phyloP scores from a whole-genome alignment of 2,797 vertebrate species.

The Steatocranus sp. region DNA sequence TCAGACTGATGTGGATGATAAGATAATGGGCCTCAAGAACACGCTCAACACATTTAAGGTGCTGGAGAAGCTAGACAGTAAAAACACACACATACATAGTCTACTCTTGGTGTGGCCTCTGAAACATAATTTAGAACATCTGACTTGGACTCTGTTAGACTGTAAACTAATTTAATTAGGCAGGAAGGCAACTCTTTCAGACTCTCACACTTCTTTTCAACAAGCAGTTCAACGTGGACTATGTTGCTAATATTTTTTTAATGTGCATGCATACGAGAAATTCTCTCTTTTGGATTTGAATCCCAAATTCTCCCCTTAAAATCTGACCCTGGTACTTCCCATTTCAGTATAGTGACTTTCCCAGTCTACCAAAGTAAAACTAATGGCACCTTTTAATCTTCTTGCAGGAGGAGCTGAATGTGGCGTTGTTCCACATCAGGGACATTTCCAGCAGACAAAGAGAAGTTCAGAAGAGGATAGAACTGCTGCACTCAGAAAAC shows the following conservation, averaged over 20 bases:
- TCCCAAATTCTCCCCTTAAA: not conserved
- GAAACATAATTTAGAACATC: slow-evolving; percentile 36
- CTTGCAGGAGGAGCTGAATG: slow-evolving; percentile 87
- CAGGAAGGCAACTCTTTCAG: not conserved
- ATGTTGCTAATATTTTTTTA: not conserved
- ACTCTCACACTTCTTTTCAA: not conserved
- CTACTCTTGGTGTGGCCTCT: not conserved
- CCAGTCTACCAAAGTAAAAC: not conserved
- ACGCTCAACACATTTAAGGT: slow-evolving; percentile 94
- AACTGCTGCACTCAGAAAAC: slow-evolving; percentile 82
- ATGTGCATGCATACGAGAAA: not conserved
- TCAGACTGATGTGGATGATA: slow-evolving; percentile 87
- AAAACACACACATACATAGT: not conserved
- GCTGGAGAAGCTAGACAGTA: not conserved
- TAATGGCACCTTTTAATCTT: not conserved
- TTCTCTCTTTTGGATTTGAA: not conserved
- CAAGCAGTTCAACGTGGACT: not conserved
- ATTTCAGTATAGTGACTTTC: not conserved
- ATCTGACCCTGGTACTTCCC: not conserved
- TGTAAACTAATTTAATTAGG: slow-evolving; percentile 23
- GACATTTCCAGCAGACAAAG: slow-evolving; percentile 86
- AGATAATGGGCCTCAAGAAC: slow-evolving; percentile 91
- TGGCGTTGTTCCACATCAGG: slow-evolving; percentile 85
- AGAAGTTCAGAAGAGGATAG: slow-evolving; percentile 86
- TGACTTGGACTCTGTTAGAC: slow-evolving; percentile 18